Base-by-base conservation (phyloP, 1,140 invertebrate genomes). In the Drosophila mayri region DNA sequence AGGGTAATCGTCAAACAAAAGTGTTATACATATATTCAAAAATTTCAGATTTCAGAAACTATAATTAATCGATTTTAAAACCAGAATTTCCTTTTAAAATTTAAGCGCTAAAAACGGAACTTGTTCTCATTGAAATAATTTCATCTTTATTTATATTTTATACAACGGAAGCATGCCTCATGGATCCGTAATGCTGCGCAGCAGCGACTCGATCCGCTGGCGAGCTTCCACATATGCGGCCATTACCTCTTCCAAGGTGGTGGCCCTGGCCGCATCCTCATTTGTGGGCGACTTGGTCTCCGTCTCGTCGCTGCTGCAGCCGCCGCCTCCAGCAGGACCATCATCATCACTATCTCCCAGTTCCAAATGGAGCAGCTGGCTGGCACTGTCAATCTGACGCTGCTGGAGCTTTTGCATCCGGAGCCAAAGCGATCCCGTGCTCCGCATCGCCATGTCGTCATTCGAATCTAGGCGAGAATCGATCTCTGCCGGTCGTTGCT, bases 341-440 rank as follows among this genome's bases (percentile, higher is more conserved):
- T 58, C 54, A 18, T 43, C 37, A 25, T 66, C 41, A 41, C 55
- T 60, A 2, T 68, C 49, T 1, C 52, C 43, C n/a, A 71, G n/a
- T 0, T 70, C 74, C 25, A 62, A 22, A 11, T 47, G 44, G 6
- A 55, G 16, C 50, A 63, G 38, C 4, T 47, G 58, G n/a, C 58
- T 3, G n/a, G 40, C 16, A 11, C 35, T 3, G 6, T 68, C 62
- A 10, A 46, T 43, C 16, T 90, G 68, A 0, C 87, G 67, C 55
- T 92, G 91, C 46, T 92, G 65, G 44, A 82, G 18, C 58, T 79
- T 87, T 50, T 78, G 71, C 32, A 91, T 8, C 22, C 75, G 66
- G 8, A 92, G 71, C 18, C 68, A n/a, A 16, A 92, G 20, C 3
- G 52, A 43, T 7, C 91, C 91, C 6, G 91, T 92, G 47, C 64